A percentile compares a stretch with the other conserved stretches of the same genome.
Conservation (phyloP, 2,888 invertebrate genomes). For the Netelia fuscicornis region DNA sequence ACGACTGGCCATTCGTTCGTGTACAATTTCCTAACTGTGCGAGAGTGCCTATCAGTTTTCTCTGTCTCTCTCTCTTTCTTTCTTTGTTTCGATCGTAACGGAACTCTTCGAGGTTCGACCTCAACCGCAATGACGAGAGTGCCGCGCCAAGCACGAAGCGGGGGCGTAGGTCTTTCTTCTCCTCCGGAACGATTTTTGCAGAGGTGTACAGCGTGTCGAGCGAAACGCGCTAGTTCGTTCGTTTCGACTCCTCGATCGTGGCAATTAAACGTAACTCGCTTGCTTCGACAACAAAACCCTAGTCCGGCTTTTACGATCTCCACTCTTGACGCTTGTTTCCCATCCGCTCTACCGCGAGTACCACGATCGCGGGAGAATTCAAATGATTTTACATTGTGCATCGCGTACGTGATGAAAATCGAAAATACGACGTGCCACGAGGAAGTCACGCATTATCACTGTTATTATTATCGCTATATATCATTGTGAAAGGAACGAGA, state of each 20-base stretch:
- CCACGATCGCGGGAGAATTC: too few species aligned
- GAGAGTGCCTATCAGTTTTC: constrained; percentile 37
- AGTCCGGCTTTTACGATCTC: background rate
- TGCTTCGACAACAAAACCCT: constrained; percentile 25
- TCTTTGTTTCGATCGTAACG: constrained; percentile 48
- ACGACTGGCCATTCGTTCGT: constrained; percentile 45
- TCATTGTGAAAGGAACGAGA: background rate
- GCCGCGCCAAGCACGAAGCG: constrained; percentile 38
- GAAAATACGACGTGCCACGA: background rate
- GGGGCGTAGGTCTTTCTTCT: constrained; percentile 45
- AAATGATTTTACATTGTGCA: background rate
- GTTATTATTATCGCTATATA: background rate
- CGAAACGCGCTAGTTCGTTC: constrained; percentile 45
- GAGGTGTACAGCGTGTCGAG: constrained; percentile 10
- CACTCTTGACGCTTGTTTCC: background rate
- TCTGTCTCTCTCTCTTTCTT: background rate
- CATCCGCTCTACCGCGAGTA: too few species aligned
- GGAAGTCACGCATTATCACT: background rate
- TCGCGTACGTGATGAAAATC: background rate
- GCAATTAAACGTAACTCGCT: constrained; percentile 47
- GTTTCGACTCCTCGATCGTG: constrained; percentile 27
- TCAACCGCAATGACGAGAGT: constrained; percentile 68
- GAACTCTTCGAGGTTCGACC: constrained; percentile 64
- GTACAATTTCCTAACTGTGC: constrained; percentile 52
- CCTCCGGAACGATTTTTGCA: constrained; percentile 15